Base-by-base conservation (phyloP, 2,888 invertebrate genomes). In the Tromatobia lineatoria region DNA sequence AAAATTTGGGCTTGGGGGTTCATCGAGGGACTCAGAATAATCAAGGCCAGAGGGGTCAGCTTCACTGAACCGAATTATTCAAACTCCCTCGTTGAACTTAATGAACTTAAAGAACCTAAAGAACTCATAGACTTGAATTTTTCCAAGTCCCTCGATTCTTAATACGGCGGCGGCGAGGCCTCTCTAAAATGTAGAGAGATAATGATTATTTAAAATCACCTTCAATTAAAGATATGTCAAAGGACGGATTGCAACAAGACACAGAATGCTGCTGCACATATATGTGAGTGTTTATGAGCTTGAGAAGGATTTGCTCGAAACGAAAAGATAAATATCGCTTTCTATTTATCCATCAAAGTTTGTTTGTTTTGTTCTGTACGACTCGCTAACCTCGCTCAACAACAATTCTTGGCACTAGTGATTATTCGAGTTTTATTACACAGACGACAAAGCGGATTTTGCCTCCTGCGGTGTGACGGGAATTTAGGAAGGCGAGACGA, bases 391-490 rank as follows among this genome's bases (percentile, higher is more conserved):
- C 20, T 38, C 47, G n/a, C 57, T 66, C 66, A 18, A 20, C 66
- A 18, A 20, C 42, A 59, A 82, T 77, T 67, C 77, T 50, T 57
- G 77, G 67, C 73, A 73, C 42, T 13, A 75, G 59, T 74, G 74
- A 78, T 82, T 82, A 74, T 82, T 74, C 54, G 78, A 74, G 50
- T 78, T 82, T 82, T 78, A 82, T 82, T 77, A 25, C 54, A 67
- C 71, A 42, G 47, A 73, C 78, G 78, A 82, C 78, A 82, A 78
- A 82, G 74, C 42, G 54, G 52, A 54, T 71, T 74, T 75, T 73
- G 82, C 77, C 77, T 78, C 82, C 78, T 64, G 82, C 74, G 59
- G 82, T 74, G 61, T 69, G 78, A 78, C 78, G 73, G 52, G 74
- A 78, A 74, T 82, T 82, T 74, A 69, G 82, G 82, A 78, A 78